These are phyloP conservation scores for Megalops atlanticus DNA, from an alignment of 2,113 vertebrate species.

Conservation along the genomic window DNA sequence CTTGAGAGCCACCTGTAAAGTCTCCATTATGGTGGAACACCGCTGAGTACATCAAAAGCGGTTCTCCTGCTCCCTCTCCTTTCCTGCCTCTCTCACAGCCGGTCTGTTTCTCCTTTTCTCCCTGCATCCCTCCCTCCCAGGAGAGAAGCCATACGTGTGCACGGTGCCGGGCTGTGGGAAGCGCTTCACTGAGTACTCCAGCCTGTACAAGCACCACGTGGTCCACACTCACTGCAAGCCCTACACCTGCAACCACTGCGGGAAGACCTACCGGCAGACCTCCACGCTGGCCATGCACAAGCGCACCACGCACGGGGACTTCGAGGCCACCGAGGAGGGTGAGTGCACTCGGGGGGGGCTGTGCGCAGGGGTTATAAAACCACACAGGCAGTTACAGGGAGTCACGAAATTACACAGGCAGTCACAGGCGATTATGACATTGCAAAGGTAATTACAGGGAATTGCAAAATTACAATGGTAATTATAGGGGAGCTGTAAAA, in stretches of 20 bases:
- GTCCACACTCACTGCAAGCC: conserved; percentile 85
- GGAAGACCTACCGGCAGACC: conserved; percentile 81
- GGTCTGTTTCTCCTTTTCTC: not conserved
- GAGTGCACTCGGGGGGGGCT: conserved; percentile 46
- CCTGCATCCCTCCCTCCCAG: conserved; percentile 49
- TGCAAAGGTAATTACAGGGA: not conserved
- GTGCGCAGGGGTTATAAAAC: not conserved
- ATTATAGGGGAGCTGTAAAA: not conserved
- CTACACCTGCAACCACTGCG: conserved; percentile 77
- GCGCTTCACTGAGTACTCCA: conserved; percentile 82
- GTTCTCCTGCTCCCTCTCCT: not conserved
- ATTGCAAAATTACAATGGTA: not conserved
- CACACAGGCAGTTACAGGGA: not conserved
- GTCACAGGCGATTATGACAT: not conserved
- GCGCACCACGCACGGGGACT: conserved; percentile 75
- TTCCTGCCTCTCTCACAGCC: not conserved
- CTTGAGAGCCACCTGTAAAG: too few relatives aligned
- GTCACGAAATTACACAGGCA: too few relatives aligned
- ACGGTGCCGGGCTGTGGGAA: conserved; percentile 79
- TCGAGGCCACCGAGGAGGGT: conserved; percentile 73
- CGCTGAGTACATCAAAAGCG: too few relatives aligned
- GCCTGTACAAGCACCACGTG: conserved; percentile 83
- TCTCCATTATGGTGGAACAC: too few relatives aligned
- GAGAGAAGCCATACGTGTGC: conserved; percentile 82
- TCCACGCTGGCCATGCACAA: conserved; percentile 81